Percentiles rank a stretch among this genome's conserved stretches.
Evolutionary conservation across 1,140 invertebrate species (phyloP).

Genomic region (Neodiprion virginianus): DNA sequence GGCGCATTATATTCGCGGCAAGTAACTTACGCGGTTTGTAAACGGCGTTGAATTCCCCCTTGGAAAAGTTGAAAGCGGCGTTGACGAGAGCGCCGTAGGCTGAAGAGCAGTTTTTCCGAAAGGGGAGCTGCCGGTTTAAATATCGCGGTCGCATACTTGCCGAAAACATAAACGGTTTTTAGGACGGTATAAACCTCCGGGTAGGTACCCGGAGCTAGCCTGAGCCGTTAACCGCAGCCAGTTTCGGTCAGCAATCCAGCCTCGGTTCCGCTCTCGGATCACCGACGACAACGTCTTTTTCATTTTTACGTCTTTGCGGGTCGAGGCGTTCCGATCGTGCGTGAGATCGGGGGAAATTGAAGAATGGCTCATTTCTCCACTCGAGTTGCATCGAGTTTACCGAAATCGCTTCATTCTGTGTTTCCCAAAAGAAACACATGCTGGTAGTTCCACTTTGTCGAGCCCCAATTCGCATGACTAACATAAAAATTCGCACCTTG

Average conservation of each 20-base stretch:
- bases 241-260: neutral
- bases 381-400: too few relatives aligned
- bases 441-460: too few relatives aligned
- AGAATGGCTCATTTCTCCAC: too few relatives aligned
- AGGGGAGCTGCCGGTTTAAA: neutral
- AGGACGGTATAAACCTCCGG: neutral
- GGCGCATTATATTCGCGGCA: neutral
- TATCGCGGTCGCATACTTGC: neutral
- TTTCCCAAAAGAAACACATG: too few relatives aligned
- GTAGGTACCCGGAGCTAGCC: neutral
- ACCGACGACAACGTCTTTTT: too few relatives aligned
- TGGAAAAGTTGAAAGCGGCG: neutral
- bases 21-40: conserved; percentile 2
- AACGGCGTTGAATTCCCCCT: neutral
- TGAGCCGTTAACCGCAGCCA: neutral
- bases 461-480: too few relatives aligned
- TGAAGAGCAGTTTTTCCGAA: neutral
- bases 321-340: too few relatives aligned
- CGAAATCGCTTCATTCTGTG: too few relatives aligned
- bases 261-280: too few relatives aligned
- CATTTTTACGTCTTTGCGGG: too few relatives aligned
- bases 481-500: too few relatives aligned
- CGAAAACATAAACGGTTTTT: neutral
- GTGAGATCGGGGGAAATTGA: too few relatives aligned
- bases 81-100: neutral